A percentile compares a stretch with the other conserved stretches of the same genome.
Conservation (phyloP, 2,797 vertebrate species). For the Miichthys miiuy region DNA sequence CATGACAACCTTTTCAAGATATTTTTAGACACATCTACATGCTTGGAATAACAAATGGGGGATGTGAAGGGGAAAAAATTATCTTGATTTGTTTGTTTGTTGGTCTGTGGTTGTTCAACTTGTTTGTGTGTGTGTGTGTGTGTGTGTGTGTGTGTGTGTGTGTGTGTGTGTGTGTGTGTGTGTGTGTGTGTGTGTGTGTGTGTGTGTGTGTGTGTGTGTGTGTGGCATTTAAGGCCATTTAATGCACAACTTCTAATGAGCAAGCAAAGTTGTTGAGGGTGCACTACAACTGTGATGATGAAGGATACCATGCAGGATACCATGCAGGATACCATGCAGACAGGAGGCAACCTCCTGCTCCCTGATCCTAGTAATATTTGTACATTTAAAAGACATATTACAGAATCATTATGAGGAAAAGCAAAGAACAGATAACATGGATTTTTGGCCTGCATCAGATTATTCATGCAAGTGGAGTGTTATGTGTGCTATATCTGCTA, state of each 20-base stretch:
- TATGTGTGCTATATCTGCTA: neutral
- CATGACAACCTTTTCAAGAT: neutral
- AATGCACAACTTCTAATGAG: slow-evolving; percentile 28
- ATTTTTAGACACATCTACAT: slow-evolving; percentile 7
- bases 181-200: no score
- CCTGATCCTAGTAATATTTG: neutral
- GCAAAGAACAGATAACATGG: neutral
- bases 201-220: no score
- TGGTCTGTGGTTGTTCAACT: neutral
- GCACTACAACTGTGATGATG: neutral
- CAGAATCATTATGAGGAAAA: neutral
- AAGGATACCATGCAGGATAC: no score
- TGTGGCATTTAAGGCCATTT: neutral
- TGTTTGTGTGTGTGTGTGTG: neutral
- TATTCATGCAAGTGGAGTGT: neutral
- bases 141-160: no score
- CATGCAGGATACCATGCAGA: neutral
- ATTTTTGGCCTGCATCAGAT: neutral
- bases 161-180: no score
- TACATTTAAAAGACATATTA: slow-evolving; percentile 6
- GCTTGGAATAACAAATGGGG: neutral
- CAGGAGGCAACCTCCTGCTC: neutral
- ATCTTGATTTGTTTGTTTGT: neutral
- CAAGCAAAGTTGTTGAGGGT: slow-evolving; percentile 4
- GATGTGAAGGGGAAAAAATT: neutral